These are phyloP conservation scores for Artemia sinica DNA, from an alignment of 2,888 invertebrate species.

Conservation along the genomic window DNA sequence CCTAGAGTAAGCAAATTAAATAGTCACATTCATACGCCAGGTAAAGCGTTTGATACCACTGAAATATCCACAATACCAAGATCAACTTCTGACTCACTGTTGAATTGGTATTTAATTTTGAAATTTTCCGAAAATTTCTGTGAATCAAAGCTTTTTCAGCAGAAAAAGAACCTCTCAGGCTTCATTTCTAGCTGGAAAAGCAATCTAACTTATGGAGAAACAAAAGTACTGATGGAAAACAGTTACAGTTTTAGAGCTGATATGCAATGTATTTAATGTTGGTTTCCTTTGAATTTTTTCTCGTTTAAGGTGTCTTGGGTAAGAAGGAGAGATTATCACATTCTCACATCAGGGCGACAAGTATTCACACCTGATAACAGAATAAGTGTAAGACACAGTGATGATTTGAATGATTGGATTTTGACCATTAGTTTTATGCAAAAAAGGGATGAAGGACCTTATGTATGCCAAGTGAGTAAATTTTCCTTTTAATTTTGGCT, in stretches of 20 bases:
- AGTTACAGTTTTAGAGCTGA: too few species aligned
- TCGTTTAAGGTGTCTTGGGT: constrained; percentile 67
- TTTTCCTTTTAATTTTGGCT: too few species aligned
- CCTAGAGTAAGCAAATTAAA: too few species aligned
- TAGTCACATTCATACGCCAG: too few species aligned
- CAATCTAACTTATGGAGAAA: background rate
- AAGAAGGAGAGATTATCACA: constrained; percentile 77
- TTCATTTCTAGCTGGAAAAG: background rate
- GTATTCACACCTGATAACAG: constrained; percentile 75
- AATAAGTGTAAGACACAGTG: constrained; percentile 27
- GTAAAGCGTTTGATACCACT: too few species aligned
- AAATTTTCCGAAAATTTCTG: background rate
- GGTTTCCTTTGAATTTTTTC: constrained; percentile 3
- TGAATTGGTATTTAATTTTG: background rate
- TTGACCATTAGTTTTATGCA: constrained; percentile 85
- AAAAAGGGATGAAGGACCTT: constrained; percentile 78
- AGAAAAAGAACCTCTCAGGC: background rate
- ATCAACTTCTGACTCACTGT: too few species aligned
- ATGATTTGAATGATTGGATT: constrained; percentile 59
- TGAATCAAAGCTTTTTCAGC: background rate
- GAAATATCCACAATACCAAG: too few species aligned
- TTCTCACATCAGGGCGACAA: constrained; percentile 71
- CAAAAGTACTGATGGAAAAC: background rate
- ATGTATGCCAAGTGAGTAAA: constrained; percentile 67
- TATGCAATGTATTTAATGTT: background rate